phyloP scores from a whole-genome alignment of 2,888 invertebrate genomes.

The Pyrochroa serraticornis region DNA sequence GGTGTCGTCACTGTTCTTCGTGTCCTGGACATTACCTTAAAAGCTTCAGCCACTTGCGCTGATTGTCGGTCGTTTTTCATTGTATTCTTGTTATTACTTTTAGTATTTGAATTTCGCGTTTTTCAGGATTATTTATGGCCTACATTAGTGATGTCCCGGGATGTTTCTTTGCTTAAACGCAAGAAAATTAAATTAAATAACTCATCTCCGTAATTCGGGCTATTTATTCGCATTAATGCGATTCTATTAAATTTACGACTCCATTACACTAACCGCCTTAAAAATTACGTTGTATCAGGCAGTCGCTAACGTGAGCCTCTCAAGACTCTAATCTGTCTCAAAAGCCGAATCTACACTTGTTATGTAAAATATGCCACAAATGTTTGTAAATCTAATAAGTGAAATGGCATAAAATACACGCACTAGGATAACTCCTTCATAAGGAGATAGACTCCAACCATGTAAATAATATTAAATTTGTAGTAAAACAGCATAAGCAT shows the following conservation, averaged over 20 bases:
- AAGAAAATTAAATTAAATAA: slow-evolving; percentile 23
- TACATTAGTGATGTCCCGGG: slow-evolving; percentile 16
- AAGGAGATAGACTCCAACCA: too few relatives aligned
- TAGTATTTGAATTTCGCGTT: slow-evolving; percentile 24
- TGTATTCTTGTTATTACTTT: slow-evolving; percentile 25
- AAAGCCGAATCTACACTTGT: too few relatives aligned
- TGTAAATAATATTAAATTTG: too few relatives aligned
- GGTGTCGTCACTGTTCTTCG: neutral
- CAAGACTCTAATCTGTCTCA: too few relatives aligned
- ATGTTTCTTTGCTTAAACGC: slow-evolving; percentile 13
- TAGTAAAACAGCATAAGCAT: too few relatives aligned
- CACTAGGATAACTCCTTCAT: too few relatives aligned
- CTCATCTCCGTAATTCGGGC: slow-evolving; percentile 15
- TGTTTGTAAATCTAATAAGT: too few relatives aligned
- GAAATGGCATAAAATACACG: too few relatives aligned
- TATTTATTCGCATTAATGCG: slow-evolving; percentile 23
- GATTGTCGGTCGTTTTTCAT: slow-evolving; percentile 28
- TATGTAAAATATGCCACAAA: too few relatives aligned
- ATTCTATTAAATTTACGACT: slow-evolving; percentile 22
- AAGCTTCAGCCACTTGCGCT: slow-evolving; percentile 23
- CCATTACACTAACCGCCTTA: slow-evolving; percentile 4
- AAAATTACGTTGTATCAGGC: slow-evolving; percentile 2
- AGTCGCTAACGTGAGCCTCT: too few relatives aligned
- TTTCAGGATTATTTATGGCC: slow-evolving; percentile 22
- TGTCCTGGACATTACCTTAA: slow-evolving; percentile 23